A percentile compares a stretch with the other conserved stretches of the same genome.
These are phyloP conservation scores for Polydrusus cervinus DNA, from an alignment of 2,888 invertebrate species.

Conservation along the genomic window DNA sequence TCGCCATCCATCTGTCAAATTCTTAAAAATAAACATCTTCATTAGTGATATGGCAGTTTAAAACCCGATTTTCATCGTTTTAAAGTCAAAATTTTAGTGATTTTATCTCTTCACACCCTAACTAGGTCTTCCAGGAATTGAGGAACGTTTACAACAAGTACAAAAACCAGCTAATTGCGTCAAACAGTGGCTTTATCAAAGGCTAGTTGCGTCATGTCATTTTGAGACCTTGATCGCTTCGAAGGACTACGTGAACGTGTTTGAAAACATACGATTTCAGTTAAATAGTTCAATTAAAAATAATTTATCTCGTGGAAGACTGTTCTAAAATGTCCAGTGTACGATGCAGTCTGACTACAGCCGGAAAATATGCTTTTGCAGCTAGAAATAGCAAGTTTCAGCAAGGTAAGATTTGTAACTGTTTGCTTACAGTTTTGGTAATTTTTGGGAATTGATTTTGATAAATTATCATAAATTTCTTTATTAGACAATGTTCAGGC, in stretches of 20 bases:
- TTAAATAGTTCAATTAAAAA: conserved; percentile 33
- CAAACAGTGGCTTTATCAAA: conserved; percentile 32
- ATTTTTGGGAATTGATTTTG: conserved; percentile 7
- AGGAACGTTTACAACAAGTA: conserved; percentile 13
- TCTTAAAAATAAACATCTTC: conserved; percentile 52
- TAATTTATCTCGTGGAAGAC: conserved; percentile 17
- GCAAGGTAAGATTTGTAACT: conserved; percentile 65
- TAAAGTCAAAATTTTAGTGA: conserved; percentile 59
- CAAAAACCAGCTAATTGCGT: conserved; percentile 20
- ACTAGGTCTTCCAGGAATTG: background rate
- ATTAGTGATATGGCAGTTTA: conserved; percentile 44
- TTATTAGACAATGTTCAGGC: background rate
- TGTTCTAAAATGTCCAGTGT: conserved; percentile 68
- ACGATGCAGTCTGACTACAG: conserved; percentile 69
- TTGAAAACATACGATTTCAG: conserved; percentile 45
- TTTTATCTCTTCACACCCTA: conserved; percentile 33
- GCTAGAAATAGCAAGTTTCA: conserved; percentile 67
- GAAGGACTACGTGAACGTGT: conserved; percentile 54
- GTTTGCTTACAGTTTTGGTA: conserved; percentile 9
- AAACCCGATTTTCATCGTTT: conserved; percentile 34
- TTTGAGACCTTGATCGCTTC: conserved; percentile 54
- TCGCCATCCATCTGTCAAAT: conserved; percentile 38
- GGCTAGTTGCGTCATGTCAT: conserved; percentile 54
- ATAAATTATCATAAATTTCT: background rate
- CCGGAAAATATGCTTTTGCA: conserved; percentile 69